Evolutionary conservation across 1,140 invertebrate species (phyloP).

Genomic region (Drosophila tristis): DNA sequence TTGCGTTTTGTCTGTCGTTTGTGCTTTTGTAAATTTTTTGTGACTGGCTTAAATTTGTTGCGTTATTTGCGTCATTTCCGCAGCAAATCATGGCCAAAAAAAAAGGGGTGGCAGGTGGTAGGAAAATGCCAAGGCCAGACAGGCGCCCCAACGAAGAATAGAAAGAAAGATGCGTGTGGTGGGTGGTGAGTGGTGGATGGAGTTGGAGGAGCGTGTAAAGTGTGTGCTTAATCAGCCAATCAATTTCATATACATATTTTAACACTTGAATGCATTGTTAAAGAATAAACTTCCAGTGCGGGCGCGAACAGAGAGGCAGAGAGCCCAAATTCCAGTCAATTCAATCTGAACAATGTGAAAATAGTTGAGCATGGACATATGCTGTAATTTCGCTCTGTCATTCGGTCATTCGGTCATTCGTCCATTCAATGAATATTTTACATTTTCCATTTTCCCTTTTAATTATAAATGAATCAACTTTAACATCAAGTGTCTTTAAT

Average conservation of each 20-base stretch:
- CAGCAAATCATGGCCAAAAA: conserved; percentile 60
- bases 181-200: neutral
- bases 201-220: conserved; percentile 29
- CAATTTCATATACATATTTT: conserved; percentile 79
- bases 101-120: conserved; percentile 14
- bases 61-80: conserved; percentile 81
- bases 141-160: conserved; percentile 19
- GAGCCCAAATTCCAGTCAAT: conserved; percentile 21
- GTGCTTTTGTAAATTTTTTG: conserved; percentile 41
- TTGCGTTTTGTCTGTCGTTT: conserved; percentile 27
- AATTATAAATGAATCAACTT: neutral
- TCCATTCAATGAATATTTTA: neutral
- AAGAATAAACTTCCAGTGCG: conserved; percentile 58
- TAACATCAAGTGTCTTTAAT: no score
- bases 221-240: conserved; percentile 76
- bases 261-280: conserved; percentile 65
- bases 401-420: neutral
- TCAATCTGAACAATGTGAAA: conserved; percentile 3
- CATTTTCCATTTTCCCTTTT: neutral
- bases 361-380: neutral
- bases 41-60: conserved; percentile 78
- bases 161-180: conserved; percentile 5
- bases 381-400: no score
- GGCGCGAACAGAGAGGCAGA: conserved; percentile 16
- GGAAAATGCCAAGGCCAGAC: conserved; percentile 58